These are phyloP conservation scores for Cataglyphis altisquamis DNA, from an alignment of 2,888 invertebrate genomes.

Conservation along the genomic window DNA sequence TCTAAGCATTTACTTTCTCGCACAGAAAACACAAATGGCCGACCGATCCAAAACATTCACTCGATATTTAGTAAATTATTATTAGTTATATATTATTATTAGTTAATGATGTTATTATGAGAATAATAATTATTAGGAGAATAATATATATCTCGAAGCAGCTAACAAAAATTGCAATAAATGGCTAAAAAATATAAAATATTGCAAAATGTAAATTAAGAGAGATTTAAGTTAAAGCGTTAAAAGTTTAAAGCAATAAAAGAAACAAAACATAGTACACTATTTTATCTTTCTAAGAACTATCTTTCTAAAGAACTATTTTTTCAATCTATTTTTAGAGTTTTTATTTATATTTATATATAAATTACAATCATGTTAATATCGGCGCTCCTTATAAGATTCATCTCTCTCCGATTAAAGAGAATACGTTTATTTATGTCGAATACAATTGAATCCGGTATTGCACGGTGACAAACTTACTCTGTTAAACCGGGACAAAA, in stretches of 20 bases:
- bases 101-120: not conserved
- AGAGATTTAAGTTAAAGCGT: not conserved
- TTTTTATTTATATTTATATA: not conserved
- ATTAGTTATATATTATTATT: not conserved
- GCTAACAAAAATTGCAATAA: not conserved
- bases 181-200: not conserved
- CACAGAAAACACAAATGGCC: constrained; percentile 16
- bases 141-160: not conserved
- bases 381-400: not conserved
- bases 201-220: not conserved
- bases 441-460: not conserved
- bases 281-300: not conserved
- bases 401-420: not conserved
- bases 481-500: constrained; percentile 11
- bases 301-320: not conserved
- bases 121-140: no score
- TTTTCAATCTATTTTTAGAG: not conserved
- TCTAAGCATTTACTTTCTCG: constrained; percentile 50
- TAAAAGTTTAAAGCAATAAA: not conserved
- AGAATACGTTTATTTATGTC: constrained; percentile 13
- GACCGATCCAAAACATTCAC: not conserved
- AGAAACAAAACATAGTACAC: not conserved
- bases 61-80: not conserved
- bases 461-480: not conserved
- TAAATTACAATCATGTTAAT: constrained; percentile 13